Evolutionary conservation across 2,888 invertebrate genomes (phyloP).

Genomic region (Ophion ellenae): DNA sequence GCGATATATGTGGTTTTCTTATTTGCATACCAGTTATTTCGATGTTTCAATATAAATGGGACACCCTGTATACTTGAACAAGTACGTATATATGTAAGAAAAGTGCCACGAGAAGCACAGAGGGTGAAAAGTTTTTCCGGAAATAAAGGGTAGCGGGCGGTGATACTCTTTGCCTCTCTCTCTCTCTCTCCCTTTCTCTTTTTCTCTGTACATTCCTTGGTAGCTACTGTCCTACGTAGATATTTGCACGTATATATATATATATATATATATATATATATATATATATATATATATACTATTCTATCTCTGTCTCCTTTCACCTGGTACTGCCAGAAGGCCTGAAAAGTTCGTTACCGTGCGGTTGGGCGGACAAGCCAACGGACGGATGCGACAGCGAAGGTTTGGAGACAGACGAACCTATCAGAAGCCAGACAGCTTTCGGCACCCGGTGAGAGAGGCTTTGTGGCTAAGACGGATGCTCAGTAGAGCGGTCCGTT

Average conservation of each 20-base stretch:
- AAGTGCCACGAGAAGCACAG: constrained; percentile 12
- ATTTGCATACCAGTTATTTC: background rate
- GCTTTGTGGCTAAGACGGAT: constrained; percentile 63
- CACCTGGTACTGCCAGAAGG: constrained; percentile 41
- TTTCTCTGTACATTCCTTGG: background rate
- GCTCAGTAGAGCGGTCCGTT: constrained; percentile 57
- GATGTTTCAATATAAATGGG: background rate
- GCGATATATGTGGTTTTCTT: background rate
- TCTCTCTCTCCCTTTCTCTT: background rate
- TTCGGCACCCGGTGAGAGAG: constrained; percentile 10
- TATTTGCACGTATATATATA: constrained; percentile 24
- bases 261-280: no score
- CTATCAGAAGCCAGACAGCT: constrained; percentile 47
- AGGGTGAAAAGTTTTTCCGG: constrained; percentile 55
- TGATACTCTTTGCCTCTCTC: background rate
- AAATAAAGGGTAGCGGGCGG: constrained; percentile 52
- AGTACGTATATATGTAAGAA: background rate
- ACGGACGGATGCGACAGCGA: constrained; percentile 41
- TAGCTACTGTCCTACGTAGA: constrained; percentile 28
- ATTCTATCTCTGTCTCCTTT: background rate
- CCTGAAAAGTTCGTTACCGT: constrained; percentile 58
- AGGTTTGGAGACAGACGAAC: constrained; percentile 53
- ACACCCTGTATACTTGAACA: background rate
- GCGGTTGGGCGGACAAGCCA: constrained; percentile 52
- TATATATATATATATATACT: constrained; percentile 2